Evolutionary conservation across 2,888 invertebrate species (phyloP), one percentile per base, ranked within the genome.

Genomic region (Leptura quadrifasciata): DNA sequence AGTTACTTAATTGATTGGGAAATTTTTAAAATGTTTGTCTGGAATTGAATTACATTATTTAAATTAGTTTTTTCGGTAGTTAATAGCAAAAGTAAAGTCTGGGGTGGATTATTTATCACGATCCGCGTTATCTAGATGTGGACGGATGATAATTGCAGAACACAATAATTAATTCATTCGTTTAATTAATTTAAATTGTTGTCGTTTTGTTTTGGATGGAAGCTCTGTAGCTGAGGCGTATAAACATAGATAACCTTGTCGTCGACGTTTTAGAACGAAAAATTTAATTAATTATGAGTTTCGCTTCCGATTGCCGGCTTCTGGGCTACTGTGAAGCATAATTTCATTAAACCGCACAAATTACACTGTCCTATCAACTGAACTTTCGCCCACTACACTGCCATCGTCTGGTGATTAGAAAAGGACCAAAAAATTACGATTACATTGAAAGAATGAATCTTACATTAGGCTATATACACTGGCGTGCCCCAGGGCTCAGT

Each of bases 1-100:
- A 77, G 79, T 79, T 21, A 76, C 75, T 79, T 82, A 80, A 81
- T 78, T 80, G 81, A 77, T 80, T 78, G 79, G 77, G 80, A 82
- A 82, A 78, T 81, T 77, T 77, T 77, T 78, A 75, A 58, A 72
- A 55, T 68, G 60, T 67, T 65, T 67, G 75, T 24, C 60, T 21
- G 35, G 69, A 69, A 72, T 75, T 24, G 58, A 61, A 67, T 72
- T 47, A 39, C 58, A 54, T 52, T 76, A 60, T 67, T 60, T 20
- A 61, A 60, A 61, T 52, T 60, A 57, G 69, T 57, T 20, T 35
- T 69, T 68, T 55, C n/a, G 39, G 12, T 21, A 12, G 68, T 24
- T 12, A 21, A 55, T 27, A 35, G 47, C 27, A 73, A 58, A 60
- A 47, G 47, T 47, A 31, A 73, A 27, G 60, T 27, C 57, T 58